Base-by-base conservation (phyloP, 1,140 invertebrate species). In the Harpegnathos saltator region DNA sequence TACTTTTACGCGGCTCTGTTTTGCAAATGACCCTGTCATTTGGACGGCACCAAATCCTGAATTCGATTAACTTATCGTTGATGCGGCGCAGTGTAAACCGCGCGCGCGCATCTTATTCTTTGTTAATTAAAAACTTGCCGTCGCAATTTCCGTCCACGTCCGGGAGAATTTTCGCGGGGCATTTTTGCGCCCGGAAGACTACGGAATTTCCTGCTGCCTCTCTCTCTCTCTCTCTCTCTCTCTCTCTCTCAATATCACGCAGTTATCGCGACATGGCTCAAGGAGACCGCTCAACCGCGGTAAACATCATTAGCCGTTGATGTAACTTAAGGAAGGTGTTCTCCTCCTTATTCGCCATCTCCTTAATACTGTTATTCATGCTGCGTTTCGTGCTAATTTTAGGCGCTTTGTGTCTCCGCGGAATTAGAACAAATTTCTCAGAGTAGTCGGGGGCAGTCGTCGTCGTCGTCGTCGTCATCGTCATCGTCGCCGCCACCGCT, bases 341-440 rank as follows among this genome's bases (percentile, higher is more conserved):
- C 38, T 5, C 52, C 58, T 72, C 44, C 22, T 82, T 62, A 65
- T 84, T 85, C 54, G 22, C 24, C 33, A 2, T 26, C 1, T 14
- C 22, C 56, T 1, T 77, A 54, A 62, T 82, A 63, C 62, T 82
- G 52, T 63, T 75, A 74, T 63, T 82, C 80, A 48, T 33, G 24
- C 50, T 48, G 50, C 58, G 63, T 75, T 74, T 78, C 61, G 48
- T 17, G 17, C 19, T 82, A 62, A 65, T 65, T 82, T 74, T 80
- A 54, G 58, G 52, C 74, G 44, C 74, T 77, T 69, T 80, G 33
- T 71, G 65, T 80, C 75, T 56, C 75, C 7, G 33, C n/a, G 65
- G 65, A 71, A 80, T 80, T 80, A 80, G 22, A 33, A 19, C 33
- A n/a, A 80, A 80, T 80, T 69, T 80, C 75, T 48, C 75, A 14